Evolutionary conservation across 2,113 vertebrate genomes (phyloP).

Genomic region (Peucedramus taeniatus): DNA sequence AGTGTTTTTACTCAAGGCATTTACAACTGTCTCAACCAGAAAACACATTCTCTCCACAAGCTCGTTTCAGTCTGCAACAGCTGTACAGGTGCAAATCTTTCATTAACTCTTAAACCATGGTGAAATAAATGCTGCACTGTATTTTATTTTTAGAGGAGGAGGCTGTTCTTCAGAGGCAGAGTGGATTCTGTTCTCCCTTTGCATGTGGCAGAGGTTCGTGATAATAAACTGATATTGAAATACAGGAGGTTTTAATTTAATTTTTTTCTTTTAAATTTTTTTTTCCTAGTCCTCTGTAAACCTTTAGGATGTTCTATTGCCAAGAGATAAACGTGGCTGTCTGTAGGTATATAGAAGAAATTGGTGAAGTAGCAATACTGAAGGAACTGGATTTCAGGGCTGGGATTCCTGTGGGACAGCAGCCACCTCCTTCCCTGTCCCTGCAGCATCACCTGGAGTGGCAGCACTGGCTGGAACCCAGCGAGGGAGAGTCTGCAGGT

Average conservation of each 20-base stretch:
- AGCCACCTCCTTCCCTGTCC: not conserved
- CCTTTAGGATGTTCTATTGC: not conserved
- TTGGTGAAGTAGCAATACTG: not conserved
- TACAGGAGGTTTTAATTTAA: not conserved
- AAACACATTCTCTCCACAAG: slow-evolving; percentile 70
- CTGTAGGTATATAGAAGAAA: not conserved
- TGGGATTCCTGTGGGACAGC: not conserved
- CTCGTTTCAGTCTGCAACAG: slow-evolving; percentile 68
- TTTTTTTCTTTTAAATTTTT: not conserved
- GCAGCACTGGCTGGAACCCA: accelerated
- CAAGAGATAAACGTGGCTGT: not conserved
- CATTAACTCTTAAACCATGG: slow-evolving; percentile 81
- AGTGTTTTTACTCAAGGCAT: slow-evolving; percentile 84
- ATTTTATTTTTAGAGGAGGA: slow-evolving; percentile 64
- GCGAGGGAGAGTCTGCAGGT: not conserved
- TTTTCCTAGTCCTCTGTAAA: not conserved
- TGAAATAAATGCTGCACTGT: slow-evolving; percentile 64
- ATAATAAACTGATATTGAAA: not conserved
- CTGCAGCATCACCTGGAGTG: not conserved
- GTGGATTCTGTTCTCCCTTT: not conserved
- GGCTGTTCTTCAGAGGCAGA: slow-evolving; percentile 20
- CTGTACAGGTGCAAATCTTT: slow-evolving; percentile 89
- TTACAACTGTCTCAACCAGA: slow-evolving; percentile 84
- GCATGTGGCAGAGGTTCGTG: not conserved
- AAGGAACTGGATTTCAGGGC: not conserved